Conservation (phyloP, 2,797 vertebrate genomes). For the Odontamblyopus lacepedii region DNA sequence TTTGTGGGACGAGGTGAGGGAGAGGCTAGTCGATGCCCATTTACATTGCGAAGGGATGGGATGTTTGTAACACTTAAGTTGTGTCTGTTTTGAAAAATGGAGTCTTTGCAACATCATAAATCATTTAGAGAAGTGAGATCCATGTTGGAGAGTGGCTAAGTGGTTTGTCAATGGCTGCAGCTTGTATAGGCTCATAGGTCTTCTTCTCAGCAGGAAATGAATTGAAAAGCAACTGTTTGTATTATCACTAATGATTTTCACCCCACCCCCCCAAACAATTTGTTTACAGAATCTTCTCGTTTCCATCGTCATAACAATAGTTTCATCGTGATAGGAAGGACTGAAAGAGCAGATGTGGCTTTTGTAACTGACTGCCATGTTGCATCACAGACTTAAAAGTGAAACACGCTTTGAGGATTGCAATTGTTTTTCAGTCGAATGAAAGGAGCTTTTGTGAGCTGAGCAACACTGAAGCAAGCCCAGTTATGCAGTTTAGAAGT, state of each 20-base stretch:
- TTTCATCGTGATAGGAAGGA: neutral
- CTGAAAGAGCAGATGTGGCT: neutral
- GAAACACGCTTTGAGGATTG: conserved; percentile 4
- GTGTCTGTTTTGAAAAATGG: neutral
- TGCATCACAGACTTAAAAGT: conserved; percentile 18
- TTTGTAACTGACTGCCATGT: neutral
- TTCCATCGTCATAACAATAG: neutral
- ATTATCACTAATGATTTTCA: conserved; percentile 9
- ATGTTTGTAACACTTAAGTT: conserved; percentile 9
- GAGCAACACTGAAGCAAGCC: conserved; percentile 5
- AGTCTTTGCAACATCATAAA: neutral
- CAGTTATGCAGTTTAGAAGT: conserved; percentile 4
- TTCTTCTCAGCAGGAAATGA: neutral
- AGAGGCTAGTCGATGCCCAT: conserved; percentile 23
- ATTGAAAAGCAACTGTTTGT: conserved; percentile 18
- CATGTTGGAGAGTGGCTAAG: neutral
- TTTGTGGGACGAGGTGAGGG: neutral
- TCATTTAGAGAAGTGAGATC: conserved; percentile 6
- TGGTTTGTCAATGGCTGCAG: neutral
- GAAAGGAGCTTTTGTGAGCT: neutral
- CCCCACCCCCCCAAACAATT: neutral
- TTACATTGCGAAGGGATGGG: neutral
- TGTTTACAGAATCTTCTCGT: neutral
- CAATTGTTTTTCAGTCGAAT: conserved; percentile 13
- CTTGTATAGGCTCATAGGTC: conserved; percentile 9